A percentile compares a stretch with the other conserved stretches of the same genome.
Evolutionary conservation across 2,797 vertebrate genomes (phyloP).

Genomic region (Mormyrus hasselquistii): DNA sequence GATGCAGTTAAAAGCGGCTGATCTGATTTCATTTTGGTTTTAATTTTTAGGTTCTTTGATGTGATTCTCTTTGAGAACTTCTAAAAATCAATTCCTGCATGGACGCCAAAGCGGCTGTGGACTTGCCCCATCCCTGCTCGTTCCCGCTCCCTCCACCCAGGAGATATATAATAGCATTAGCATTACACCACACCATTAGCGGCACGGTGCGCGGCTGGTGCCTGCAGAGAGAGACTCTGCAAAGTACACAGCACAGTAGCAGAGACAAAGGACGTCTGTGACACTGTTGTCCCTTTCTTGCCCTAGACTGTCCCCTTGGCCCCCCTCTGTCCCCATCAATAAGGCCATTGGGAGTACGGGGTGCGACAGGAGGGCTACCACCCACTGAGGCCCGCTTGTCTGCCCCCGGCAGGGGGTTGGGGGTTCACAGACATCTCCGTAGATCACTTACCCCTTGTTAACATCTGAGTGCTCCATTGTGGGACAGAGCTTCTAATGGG

Average conservation of each 20-base stretch:
- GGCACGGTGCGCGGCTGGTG: conserved; percentile 30
- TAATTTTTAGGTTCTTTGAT: not conserved
- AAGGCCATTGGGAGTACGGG: conserved; percentile 40
- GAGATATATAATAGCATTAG: not conserved
- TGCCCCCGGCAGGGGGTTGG: conserved; percentile 35
- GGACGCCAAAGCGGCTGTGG: not conserved
- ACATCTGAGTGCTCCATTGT: conserved; percentile 24
- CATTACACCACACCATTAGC: conserved; percentile 2
- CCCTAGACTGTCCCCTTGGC: conserved; percentile 22
- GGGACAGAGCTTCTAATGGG: conserved; percentile 19
- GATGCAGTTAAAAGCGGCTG: not conserved
- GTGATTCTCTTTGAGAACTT: not conserved
- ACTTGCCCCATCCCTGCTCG: not conserved
- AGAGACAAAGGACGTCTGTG: conserved; percentile 53
- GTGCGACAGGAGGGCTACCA: not conserved
- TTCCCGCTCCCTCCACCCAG: not conserved
- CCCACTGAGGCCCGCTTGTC: conserved; percentile 42
- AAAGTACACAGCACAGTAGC: conserved; percentile 38
- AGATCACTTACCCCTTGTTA: conserved; percentile 41
- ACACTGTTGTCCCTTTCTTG: conserved; percentile 46
- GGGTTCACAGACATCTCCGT: conserved; percentile 36
- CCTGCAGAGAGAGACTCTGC: conserved; percentile 4
- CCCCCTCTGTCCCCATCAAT: conserved; percentile 38
- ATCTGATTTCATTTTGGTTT: not conserved
- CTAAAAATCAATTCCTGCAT: not conserved